Evolutionary conservation across 2,113 vertebrate genomes (phyloP).

Genomic region (Datnioides undecimradiatus): DNA sequence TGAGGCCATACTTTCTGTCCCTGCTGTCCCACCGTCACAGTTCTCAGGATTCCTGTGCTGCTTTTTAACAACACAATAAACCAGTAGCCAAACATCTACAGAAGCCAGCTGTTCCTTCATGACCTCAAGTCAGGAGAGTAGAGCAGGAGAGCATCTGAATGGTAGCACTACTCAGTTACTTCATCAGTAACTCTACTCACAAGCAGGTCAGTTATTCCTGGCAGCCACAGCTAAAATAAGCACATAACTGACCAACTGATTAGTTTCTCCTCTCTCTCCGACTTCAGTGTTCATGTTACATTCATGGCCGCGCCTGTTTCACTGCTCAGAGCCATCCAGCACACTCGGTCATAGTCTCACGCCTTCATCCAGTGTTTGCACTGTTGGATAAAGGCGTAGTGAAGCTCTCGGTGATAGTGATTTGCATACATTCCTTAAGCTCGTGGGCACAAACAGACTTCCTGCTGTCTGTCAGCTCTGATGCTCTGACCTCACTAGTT

Average conservation of each 20-base stretch:
- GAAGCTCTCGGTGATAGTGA: not conserved
- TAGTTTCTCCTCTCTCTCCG: not conserved
- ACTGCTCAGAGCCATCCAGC: not conserved
- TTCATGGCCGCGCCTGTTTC: not conserved
- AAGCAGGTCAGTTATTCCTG: slow-evolving; percentile 20
- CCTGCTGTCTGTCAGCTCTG: not conserved
- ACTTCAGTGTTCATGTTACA: not conserved
- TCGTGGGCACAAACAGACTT: not conserved
- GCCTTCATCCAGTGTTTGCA: not conserved
- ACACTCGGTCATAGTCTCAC: not conserved
- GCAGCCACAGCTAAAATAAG: not conserved
- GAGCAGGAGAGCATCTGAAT: not conserved
- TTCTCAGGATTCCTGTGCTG: not conserved
- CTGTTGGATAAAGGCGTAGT: not conserved
- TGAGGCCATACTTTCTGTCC: slow-evolving; percentile 72
- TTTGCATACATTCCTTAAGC: not conserved
- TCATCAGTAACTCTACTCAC: not conserved
- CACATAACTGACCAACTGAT: not conserved
- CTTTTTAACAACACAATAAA: no score
- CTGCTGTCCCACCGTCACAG: not conserved
- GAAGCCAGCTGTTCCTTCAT: no score
- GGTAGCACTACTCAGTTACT: not conserved
- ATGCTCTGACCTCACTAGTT: not conserved
- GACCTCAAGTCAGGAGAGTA: no score
- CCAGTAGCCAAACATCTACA: no score